Conservation (phyloP, 1,140 invertebrate genomes). For the Cyclargus thomasi region DNA sequence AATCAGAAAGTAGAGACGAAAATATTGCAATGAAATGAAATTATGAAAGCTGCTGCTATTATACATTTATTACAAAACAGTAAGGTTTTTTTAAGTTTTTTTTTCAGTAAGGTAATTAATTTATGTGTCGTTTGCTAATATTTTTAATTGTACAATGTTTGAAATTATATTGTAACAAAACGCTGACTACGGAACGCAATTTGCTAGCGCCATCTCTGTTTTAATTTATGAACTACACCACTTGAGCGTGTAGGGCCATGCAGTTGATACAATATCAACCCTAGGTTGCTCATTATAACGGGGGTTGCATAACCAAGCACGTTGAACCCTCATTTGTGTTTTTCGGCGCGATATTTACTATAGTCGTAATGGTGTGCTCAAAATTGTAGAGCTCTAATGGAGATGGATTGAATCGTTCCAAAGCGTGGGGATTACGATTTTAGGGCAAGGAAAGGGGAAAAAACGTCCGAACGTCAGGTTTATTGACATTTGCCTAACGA, state of each 20-base stretch:
- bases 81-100: too few species aligned
- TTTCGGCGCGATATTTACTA: constrained; percentile 24
- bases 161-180: neutral
- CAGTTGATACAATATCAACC: constrained; percentile 5
- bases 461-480: constrained; percentile 57
- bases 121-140: too few species aligned
- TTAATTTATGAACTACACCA: neutral
- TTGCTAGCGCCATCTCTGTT: neutral
- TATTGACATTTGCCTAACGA: constrained; percentile 66
- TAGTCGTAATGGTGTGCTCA: constrained; percentile 15
- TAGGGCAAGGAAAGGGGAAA: constrained; percentile 65
- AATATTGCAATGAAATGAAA: too few species aligned
- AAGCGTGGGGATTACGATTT: constrained; percentile 46
- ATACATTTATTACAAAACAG: too few species aligned
- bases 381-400: constrained; percentile 15
- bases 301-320: constrained; percentile 40
- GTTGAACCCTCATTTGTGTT: constrained; percentile 29
- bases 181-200: neutral
- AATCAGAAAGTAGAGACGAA: too few species aligned
- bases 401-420: constrained; percentile 29
- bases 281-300: constrained; percentile 49
- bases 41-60: too few species aligned
- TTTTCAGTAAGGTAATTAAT: too few species aligned
- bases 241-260: neutral
- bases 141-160: neutral